Evolutionary conservation across 2,797 vertebrate species (phyloP).

Genomic region (Squalus acanthias): DNA sequence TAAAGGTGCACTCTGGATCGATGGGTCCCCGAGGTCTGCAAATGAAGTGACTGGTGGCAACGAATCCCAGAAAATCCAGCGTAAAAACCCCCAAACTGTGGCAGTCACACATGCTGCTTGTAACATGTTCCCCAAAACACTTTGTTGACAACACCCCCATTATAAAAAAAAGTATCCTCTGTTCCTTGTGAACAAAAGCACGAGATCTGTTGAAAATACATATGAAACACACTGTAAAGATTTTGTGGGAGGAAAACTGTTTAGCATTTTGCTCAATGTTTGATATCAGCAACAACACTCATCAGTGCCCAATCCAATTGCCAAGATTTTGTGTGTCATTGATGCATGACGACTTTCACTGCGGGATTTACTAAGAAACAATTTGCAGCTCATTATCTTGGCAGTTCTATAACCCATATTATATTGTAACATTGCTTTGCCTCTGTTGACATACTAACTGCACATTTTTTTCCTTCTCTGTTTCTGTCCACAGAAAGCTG

Average conservation of each 20-base stretch:
- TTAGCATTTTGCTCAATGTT: neutral
- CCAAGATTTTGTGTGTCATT: neutral
- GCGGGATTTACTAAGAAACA: neutral
- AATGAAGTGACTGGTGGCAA: neutral
- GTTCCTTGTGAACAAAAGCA: no score
- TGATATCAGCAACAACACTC: neutral
- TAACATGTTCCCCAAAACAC: neutral
- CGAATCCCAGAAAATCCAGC: neutral
- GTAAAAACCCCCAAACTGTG: neutral
- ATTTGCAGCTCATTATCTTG: neutral
- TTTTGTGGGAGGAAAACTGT: neutral
- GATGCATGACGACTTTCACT: no score
- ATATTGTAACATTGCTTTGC: constrained; percentile 57
- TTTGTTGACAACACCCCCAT: neutral
- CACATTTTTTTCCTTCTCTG: constrained; percentile 53
- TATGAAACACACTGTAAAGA: neutral
- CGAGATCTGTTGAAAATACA: neutral
- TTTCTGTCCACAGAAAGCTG: constrained; percentile 84
- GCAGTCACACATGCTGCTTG: neutral
- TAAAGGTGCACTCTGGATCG: neutral
- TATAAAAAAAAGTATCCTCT: neutral
- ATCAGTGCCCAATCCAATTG: neutral
- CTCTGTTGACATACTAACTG: constrained; percentile 58
- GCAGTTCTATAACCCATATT: neutral
- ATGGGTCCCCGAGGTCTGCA: neutral